phyloP scores from a whole-genome alignment of 2,113 vertebrate species.

The Zingel zingel region DNA sequence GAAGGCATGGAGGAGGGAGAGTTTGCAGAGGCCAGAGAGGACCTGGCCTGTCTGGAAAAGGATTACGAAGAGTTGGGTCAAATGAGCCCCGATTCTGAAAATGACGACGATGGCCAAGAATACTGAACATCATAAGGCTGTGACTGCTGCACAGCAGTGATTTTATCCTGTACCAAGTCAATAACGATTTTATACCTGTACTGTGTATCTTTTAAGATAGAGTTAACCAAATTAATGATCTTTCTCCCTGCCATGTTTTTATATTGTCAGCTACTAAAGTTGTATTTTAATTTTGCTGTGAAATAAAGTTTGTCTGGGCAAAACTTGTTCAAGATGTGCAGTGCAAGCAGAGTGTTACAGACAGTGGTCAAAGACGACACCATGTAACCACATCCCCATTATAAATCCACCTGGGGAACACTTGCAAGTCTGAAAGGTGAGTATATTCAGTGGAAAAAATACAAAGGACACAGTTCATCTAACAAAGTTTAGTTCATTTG shows the following conservation, averaged over 20 bases:
- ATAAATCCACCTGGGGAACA: not conserved
- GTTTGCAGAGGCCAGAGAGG: constrained; percentile 83
- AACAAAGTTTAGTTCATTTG: not conserved
- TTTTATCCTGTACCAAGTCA: not conserved
- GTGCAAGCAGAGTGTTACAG: no score
- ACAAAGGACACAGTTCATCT: not conserved
- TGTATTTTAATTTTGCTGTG: constrained; percentile 14
- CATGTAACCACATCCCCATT: not conserved
- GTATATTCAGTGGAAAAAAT: not conserved
- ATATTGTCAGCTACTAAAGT: not conserved
- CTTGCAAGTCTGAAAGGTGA: not conserved
- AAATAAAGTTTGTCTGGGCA: constrained; percentile 25
- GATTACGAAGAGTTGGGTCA: constrained; percentile 90
- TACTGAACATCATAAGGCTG: constrained; percentile 74
- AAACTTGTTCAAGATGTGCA: not conserved
- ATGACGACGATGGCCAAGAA: constrained; percentile 87
- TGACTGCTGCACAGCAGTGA: not conserved
- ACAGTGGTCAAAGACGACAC: not conserved
- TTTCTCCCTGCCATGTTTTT: constrained; percentile 6
- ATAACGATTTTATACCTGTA: not conserved
- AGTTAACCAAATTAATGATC: not conserved
- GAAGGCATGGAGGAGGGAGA: constrained; percentile 94
- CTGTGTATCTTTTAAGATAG: not conserved
- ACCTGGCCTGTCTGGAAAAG: constrained; percentile 86
- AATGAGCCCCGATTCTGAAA: constrained; percentile 80